These are phyloP conservation scores for Aulostomus chinensis DNA, from an alignment of 2,797 vertebrate genomes.

Conservation along the genomic window DNA sequence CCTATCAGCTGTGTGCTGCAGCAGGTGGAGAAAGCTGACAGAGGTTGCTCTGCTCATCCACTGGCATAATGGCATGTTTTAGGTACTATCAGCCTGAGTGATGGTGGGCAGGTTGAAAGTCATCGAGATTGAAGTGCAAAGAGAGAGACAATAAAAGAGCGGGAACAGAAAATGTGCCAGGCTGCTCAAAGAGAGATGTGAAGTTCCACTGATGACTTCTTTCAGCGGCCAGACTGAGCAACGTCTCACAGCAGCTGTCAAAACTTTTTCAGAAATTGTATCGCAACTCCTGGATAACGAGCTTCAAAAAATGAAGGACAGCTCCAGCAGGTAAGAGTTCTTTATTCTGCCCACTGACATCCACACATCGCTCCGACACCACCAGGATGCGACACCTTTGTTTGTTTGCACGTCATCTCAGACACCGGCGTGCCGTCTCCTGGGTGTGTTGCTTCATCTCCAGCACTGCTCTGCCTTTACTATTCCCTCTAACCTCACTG, in stretches of 20 bases:
- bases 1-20: slow-evolving; percentile 34
- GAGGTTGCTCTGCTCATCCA: slow-evolving; percentile 29
- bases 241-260: slow-evolving; percentile 11
- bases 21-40: slow-evolving; percentile 40
- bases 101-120: slow-evolving; percentile 5
- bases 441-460: too few relatives aligned
- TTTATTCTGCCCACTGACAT: slow-evolving; percentile 24
- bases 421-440: too few relatives aligned
- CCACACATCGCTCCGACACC: slow-evolving; percentile 6
- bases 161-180: slow-evolving; percentile 16
- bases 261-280: slow-evolving; percentile 6
- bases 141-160: slow-evolving; percentile 17
- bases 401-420: slow-evolving; percentile 34
- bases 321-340: not conserved
- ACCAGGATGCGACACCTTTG: slow-evolving; percentile 17
- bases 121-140: slow-evolving; percentile 19
- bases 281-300: slow-evolving; percentile 32
- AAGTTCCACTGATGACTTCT: slow-evolving; percentile 11
- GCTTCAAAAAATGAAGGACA: slow-evolving; percentile 9
- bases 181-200: slow-evolving; percentile 23
- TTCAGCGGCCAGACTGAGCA: slow-evolving; percentile 13
- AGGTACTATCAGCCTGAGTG: slow-evolving; percentile 14
- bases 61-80: slow-evolving; percentile 17
- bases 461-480: not conserved
- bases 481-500: too few relatives aligned